Evolutionary conservation across 2,888 invertebrate genomes (phyloP), one percentile per base, ranked within the genome.

Genomic region (Tipula confusa): DNA sequence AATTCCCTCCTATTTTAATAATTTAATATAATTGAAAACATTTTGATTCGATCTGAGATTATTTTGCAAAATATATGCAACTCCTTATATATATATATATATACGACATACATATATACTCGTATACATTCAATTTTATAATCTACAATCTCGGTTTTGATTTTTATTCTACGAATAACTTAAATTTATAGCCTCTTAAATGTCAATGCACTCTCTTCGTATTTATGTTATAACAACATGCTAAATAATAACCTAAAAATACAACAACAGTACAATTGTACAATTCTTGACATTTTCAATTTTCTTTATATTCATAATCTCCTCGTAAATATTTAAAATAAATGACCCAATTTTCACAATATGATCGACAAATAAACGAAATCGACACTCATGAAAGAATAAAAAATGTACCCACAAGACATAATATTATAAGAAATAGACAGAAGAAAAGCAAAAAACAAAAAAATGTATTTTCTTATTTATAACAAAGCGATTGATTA

Each of bases 401-500:
- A n/a, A 64, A 9, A 64, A 24, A 64, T 24, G 11, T 24, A 64
- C 64, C 64, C 64, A 64, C 64, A 24, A 64, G 7, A 24, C 64
- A 24, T 24, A 24, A 64, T n/a, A n/a, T n/a, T n/a, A n/a, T 2
- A 36, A 36, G 36, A 36, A 43, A n/a, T 43, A 43, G 43, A n/a
- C n/a, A 43, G 43, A 43, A 43, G 43, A 43, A 43, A 43, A 15
- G 43, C 43, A 43, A 43, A 43, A 9, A 9, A 36, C 9, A 36
- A 9, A n/a, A 43, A 24, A 18, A 24, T 11, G 7, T 24, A 11
- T 64, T 64, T 64, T 64, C 7, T 48, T 48, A 9, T 6, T 64
- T 64, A 9, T 64, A 64, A 64, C 64, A 64, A 64, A 64, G 64
- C 64, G 64, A 64, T 64, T 64, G 64, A 64, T 64, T 64, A 64